Evolutionary conservation across 1,140 invertebrate genomes (phyloP).

Genomic region (Saccostrea echinata): DNA sequence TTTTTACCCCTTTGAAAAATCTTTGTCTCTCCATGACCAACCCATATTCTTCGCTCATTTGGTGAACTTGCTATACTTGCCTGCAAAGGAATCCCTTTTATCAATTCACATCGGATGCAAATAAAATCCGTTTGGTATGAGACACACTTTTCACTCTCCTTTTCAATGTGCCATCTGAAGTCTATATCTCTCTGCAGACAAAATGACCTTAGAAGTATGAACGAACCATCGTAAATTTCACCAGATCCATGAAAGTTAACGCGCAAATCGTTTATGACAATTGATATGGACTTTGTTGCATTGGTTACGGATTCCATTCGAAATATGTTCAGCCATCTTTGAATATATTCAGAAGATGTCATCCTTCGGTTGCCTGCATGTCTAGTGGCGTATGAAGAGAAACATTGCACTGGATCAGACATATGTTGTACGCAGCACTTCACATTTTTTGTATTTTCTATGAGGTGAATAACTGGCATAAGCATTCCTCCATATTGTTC

Average conservation of each 20-base stretch:
- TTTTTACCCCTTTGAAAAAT: conserved; percentile 30
- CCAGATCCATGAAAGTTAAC: conserved; percentile 41
- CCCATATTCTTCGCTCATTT: conserved; percentile 47
- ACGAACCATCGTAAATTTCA: conserved; percentile 41
- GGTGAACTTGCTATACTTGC: not conserved
- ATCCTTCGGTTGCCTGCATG: conserved; percentile 23
- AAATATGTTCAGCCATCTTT: conserved; percentile 60
- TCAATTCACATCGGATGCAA: conserved; percentile 44
- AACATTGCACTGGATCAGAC: conserved; percentile 54
- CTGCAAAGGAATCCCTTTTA: not conserved
- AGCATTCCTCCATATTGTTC: conserved; percentile 55
- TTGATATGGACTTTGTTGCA: conserved; percentile 45
- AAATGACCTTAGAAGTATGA: conserved; percentile 44
- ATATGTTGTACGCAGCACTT: conserved; percentile 60
- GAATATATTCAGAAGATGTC: conserved; percentile 47
- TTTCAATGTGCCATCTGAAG: conserved; percentile 40
- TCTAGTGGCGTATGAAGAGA: conserved; percentile 54
- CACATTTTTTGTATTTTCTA: conserved; percentile 56
- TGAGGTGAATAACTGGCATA: conserved; percentile 49
- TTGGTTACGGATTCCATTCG: conserved; percentile 61
- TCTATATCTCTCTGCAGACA: conserved; percentile 56
- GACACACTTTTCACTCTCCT: conserved; percentile 26
- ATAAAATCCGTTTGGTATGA: conserved; percentile 49
- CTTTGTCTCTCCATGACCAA: conserved; percentile 51
- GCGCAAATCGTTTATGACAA: conserved; percentile 52